phyloP scores from a whole-genome alignment of 2,113 vertebrate genomes.

The Cyanistes caeruleus region DNA sequence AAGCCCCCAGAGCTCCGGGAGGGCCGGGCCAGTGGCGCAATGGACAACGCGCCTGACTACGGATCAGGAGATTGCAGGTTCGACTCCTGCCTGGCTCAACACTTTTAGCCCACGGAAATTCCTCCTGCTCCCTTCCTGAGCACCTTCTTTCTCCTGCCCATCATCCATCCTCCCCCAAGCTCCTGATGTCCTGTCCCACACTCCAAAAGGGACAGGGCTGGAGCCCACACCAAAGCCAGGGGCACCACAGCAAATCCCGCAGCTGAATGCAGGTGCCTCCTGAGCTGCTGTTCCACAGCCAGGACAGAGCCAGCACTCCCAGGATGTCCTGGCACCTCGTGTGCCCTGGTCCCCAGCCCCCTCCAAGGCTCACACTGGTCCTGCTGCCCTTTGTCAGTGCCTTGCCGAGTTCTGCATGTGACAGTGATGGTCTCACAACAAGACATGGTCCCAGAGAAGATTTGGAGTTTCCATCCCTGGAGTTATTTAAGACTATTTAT shows the following conservation, averaged over 20 bases:
- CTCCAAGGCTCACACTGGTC: fast-evolving
- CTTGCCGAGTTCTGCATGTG: neutral
- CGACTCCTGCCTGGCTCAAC: constrained; percentile 76
- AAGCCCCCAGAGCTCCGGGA: too few species aligned
- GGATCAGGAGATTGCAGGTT: constrained; percentile 79
- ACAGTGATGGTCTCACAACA: neutral
- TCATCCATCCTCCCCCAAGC: neutral
- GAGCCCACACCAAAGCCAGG: too few species aligned
- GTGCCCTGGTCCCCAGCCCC: neutral
- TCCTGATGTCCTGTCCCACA: neutral
- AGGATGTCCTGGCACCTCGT: fast-evolving
- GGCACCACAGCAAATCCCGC: neutral
- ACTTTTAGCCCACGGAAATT: fast-evolving
- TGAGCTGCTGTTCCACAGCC: too few species aligned
- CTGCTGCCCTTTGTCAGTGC: neutral
- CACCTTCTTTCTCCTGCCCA: neutral
- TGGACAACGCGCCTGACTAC: constrained; percentile 73
- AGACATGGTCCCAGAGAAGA: neutral
- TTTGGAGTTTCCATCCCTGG: neutral
- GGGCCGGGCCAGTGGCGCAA: constrained; percentile 73
- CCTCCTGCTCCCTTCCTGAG: fast-evolving
- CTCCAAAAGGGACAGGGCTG: neutral
- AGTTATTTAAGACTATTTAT: neutral
- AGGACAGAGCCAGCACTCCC: neutral
- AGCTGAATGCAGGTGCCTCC: fast-evolving